Evolutionary conservation across 2,888 invertebrate species (phyloP), one percentile per base, ranked within the genome.

Genomic region (Pristionchus maxplancki): DNA sequence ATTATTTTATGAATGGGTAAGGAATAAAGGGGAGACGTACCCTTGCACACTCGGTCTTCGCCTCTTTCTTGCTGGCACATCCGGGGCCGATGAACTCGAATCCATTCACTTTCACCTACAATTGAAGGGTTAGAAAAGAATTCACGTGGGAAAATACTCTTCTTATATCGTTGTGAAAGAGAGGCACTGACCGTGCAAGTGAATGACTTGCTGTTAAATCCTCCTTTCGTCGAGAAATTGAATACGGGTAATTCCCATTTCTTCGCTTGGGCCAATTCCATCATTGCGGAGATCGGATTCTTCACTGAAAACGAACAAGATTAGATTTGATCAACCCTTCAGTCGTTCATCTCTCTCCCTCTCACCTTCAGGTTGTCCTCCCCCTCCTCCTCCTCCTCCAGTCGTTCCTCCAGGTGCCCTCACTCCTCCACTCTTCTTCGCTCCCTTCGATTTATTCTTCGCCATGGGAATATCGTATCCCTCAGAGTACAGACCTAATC

Each of bases 201-300:
- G 37, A 88, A 88, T 3, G 37, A 58, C 81, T 88, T 88, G 11
- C 15, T 40, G 15, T 13, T n/a, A 20, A 34, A 28, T n/a, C 81
- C 58, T 50, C 53, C 48, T 40, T 13, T 44, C 28, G 37, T 98
- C 92, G 97, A 97, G 31, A 97, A 95, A 89, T 96, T 96, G 95
- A 98, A 99, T 90, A 97, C 96, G 0, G 98, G 98, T 0, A 97
- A 96, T 1, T 97, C 97, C 95, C 97, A 96, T 94, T 97, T 97
- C 90, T 97, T 96, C 95, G 97, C 97, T 0, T 97, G 97, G 93
- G 98, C 97, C 93, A 97, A 96, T 95, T 99, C 99, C 88, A 98
- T 98, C 5, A 99, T 96, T 34, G 98, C 96, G 0, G 98, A 98
- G 0, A 99, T 98, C 0, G 99, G 99, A 96, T 99, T 98, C 95